Percentiles rank a stretch among this genome's conserved stretches.
Evolutionary conservation across 2,113 vertebrate species (phyloP).

Genomic region (Psettodes erumei): DNA sequence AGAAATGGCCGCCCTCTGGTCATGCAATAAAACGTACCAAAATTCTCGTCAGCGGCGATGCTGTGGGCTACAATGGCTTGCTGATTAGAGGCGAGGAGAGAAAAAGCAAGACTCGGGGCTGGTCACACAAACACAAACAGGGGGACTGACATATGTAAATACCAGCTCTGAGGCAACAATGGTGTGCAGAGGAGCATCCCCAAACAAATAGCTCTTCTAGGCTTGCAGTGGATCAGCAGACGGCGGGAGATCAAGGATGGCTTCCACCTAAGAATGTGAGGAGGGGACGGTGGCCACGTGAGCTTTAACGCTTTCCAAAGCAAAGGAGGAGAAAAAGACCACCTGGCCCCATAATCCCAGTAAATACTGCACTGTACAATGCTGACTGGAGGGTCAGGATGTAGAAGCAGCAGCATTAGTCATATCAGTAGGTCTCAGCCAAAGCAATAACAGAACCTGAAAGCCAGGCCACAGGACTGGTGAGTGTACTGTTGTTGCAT

Average conservation of each 20-base stretch:
- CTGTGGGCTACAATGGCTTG: constrained; percentile 16
- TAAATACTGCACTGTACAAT: constrained; percentile 30
- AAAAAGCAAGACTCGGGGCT: constrained; percentile 20
- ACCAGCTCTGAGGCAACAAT: constrained; percentile 13
- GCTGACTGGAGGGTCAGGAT: constrained; percentile 9
- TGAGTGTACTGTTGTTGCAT: constrained; percentile 1
- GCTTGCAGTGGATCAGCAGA: constrained; percentile 21
- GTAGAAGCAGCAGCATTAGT: not conserved
- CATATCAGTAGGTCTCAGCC: not conserved
- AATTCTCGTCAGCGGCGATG: not conserved
- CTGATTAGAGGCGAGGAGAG: constrained; percentile 35
- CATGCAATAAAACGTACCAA: not conserved
- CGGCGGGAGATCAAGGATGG: constrained; percentile 35
- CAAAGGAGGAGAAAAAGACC: constrained; percentile 1
- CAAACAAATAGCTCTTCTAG: constrained; percentile 41
- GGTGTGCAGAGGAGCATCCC: constrained; percentile 38
- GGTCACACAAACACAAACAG: constrained; percentile 19
- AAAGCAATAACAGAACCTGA: not conserved
- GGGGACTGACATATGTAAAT: constrained; percentile 33
- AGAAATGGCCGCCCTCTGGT: constrained; percentile 27
- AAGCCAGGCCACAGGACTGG: not conserved
- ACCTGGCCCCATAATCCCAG: constrained; percentile 4
- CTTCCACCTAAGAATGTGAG: constrained; percentile 6
- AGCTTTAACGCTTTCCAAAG: not conserved
- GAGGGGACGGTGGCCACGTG: not conserved